A percentile compares a stretch with the other conserved stretches of the same genome.
Conservation (phyloP, 2,113 vertebrate genomes). For the Callopanchax toddi region DNA sequence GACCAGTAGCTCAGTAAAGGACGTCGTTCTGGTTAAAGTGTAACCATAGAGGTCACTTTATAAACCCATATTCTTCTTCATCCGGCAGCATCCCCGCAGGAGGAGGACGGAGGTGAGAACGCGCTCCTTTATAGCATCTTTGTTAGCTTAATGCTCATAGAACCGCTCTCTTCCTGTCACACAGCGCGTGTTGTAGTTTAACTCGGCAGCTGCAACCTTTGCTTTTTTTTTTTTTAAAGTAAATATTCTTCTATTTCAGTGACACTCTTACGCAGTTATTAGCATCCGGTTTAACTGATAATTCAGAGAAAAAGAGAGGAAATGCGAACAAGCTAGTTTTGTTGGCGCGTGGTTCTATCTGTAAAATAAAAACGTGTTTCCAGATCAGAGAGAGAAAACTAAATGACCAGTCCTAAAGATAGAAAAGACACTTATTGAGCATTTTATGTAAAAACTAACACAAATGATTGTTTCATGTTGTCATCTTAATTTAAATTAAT, state of each 20-base stretch:
- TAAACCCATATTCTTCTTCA: neutral
- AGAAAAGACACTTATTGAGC: no score
- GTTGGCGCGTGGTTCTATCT: no score
- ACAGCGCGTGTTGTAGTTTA: neutral
- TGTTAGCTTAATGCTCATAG: conserved; percentile 2
- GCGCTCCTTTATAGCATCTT: neutral
- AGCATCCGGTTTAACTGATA: no score
- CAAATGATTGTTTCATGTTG: no score
- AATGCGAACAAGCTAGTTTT: no score
- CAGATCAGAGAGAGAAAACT: no score
- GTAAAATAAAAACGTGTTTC: no score
- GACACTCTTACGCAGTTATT: neutral
- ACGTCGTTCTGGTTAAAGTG: conserved; percentile 38
- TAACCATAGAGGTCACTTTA: neutral
- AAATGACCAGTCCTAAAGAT: no score
- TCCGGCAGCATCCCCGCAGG: conserved; percentile 17
- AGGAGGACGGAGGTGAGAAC: conserved; percentile 38
- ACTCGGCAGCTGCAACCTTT: neutral
- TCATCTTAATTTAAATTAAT: no score
- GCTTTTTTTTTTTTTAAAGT: neutral
- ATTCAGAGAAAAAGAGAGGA: no score
- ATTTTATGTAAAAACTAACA: no score
- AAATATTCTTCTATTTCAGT: neutral
- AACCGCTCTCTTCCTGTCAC: neutral
- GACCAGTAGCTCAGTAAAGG: neutral